These are phyloP conservation scores for Meleagris gallopavo DNA, from an alignment of 2,113 vertebrate genomes.

Conservation along the genomic window DNA sequence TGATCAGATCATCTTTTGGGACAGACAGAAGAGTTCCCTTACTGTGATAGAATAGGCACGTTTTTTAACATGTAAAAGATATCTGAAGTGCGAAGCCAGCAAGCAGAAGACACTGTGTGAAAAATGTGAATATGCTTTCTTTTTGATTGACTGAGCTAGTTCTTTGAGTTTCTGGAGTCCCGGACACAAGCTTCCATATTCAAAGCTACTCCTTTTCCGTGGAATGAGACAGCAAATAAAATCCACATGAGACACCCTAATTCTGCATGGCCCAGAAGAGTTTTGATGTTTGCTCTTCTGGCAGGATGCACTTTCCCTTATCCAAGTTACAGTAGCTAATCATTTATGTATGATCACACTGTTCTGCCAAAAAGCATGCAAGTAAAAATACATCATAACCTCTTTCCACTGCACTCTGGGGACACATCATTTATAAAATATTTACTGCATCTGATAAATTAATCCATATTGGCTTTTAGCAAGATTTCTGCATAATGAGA, in stretches of 20 bases:
- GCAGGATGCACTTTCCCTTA: slow-evolving; percentile 29
- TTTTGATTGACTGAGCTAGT: background rate
- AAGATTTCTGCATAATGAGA: slow-evolving; percentile 1
- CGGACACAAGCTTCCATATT: background rate
- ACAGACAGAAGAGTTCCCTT: background rate
- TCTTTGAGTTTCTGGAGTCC: background rate
- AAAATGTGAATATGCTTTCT: background rate
- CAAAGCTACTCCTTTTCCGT: background rate
- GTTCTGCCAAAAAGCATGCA: slow-evolving; percentile 60
- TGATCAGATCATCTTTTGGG: background rate
- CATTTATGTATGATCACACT: slow-evolving; percentile 43
- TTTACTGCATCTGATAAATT: slow-evolving; percentile 49
- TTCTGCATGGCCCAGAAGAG: slow-evolving; percentile 15
- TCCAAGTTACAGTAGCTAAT: slow-evolving; percentile 58
- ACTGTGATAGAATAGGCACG: background rate
- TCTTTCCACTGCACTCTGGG: slow-evolving; percentile 11
- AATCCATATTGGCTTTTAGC: background rate
- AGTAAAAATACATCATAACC: slow-evolving; percentile 58
- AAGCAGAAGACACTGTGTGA: background rate
- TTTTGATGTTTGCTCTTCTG: slow-evolving; percentile 47
- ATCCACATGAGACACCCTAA: background rate
- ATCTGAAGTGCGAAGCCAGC: background rate
- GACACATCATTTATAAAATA: slow-evolving; percentile 33
- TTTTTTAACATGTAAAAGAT: background rate
- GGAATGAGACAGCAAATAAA: background rate